Percentiles rank a stretch among this genome's conserved stretches.
phyloP scores from a whole-genome alignment of 2,888 invertebrate species.

The Cephonodes hylas region DNA sequence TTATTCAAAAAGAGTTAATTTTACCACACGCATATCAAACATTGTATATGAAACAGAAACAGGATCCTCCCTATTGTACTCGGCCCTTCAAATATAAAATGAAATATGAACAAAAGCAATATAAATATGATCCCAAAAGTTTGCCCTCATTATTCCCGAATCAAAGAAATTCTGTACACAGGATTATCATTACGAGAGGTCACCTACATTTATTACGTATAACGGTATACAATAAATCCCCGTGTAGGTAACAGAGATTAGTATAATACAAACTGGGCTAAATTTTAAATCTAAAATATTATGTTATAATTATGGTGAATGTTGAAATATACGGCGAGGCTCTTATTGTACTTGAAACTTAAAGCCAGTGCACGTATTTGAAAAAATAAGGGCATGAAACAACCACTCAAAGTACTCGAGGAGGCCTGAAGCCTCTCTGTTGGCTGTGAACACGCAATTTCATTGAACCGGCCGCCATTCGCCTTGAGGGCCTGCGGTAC shows the following conservation, averaged over 20 bases:
- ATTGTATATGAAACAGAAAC: too few species aligned
- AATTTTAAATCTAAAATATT: not conserved
- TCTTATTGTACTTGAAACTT: not conserved
- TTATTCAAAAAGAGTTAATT: too few species aligned
- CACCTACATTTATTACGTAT: not conserved
- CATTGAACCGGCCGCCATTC: constrained; percentile 39
- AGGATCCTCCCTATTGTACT: too few species aligned
- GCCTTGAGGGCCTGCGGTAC: constrained; percentile 24
- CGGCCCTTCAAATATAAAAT: too few species aligned
- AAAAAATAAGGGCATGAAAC: constrained; percentile 18
- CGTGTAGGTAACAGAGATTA: too few species aligned
- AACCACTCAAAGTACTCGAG: constrained; percentile 31
- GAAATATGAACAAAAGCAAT: not conserved
- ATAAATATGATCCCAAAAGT: not conserved
- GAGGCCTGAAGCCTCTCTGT: constrained; percentile 28
- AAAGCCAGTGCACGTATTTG: not conserved
- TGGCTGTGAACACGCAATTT: constrained; percentile 35
- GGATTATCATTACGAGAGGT: not conserved
- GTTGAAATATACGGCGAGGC: not conserved
- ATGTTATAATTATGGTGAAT: not conserved
- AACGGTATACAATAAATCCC: too few species aligned
- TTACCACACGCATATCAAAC: too few species aligned
- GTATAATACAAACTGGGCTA: not conserved
- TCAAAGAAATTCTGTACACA: not conserved
- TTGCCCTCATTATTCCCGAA: not conserved